Base-by-base conservation (phyloP, 1,140 invertebrate species). In the Melipona quadrifasciata region DNA sequence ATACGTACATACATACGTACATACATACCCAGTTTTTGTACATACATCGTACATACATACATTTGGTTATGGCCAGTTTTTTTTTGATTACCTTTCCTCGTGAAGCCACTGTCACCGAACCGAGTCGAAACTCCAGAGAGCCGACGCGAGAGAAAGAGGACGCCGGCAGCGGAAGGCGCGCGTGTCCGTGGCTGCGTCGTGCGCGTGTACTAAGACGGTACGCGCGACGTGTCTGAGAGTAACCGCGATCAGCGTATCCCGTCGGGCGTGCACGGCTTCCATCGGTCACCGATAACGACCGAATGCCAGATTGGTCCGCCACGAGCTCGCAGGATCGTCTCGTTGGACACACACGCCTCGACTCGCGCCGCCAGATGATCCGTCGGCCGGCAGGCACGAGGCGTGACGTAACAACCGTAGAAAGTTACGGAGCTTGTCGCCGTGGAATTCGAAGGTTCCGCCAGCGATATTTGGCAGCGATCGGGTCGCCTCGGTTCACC, bases 301-400 rank as follows among this genome's bases (percentile, higher is more conserved):
- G 86, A 81, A 89, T 86, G 80, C 76, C 77, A 89, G 88, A 89
- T 89, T 89, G 88, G 88, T 78, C 84, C 47, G 87, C 31, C 47
- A 24, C 53, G 34, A 65, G 67, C 78, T n/a, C 14, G 17, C 76
- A 86, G 73, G 72, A 82, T 82, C 79, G 78, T 70, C 58, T 21
- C 71, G 71, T 73, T 67, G 79, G 58, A n/a, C 57, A 61, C 55
- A 27, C 55, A 27, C 21, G 64, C 27, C 53, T 19, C 58, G 39
- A 39, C 58, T 34, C 72, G 47, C 51, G 17, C 21, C 31, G 70
- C 70, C 57, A 11, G 53, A 74, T 51, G 47, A 76, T 75, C 51
- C 21, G n/a, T 10, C 14, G 53, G 31, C 17, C 14, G 53, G 31
- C 27, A 8, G 31, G 12, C 8, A 19, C 73, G 47, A 39, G 34